Conservation (phyloP, 2,113 vertebrate species). For the Gymnogyps californianus region DNA sequence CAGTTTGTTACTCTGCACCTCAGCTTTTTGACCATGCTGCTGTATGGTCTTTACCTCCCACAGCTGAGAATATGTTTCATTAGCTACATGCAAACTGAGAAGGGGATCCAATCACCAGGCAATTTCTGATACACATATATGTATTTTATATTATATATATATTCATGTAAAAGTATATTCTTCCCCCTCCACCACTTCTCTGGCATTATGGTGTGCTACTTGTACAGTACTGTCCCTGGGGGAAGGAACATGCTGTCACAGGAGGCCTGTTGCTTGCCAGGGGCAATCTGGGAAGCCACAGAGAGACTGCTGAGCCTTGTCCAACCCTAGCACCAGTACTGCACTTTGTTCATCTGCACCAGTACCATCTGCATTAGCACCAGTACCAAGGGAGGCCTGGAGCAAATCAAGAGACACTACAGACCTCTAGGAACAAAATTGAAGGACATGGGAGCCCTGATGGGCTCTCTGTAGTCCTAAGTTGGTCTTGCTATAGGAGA, state of each 20-base stretch:
- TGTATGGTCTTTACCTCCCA: neutral
- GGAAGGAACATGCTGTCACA: neutral
- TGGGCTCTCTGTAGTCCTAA: neutral
- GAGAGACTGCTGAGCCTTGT: neutral
- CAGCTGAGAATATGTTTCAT: neutral
- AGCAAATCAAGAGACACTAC: neutral
- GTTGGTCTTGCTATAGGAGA: neutral
- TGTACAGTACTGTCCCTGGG: neutral
- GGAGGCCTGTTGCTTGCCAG: neutral
- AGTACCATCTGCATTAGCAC: neutral
- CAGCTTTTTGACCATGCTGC: neutral
- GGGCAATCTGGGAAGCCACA: neutral
- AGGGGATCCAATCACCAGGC: neutral
- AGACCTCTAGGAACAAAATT: neutral
- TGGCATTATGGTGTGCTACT: neutral
- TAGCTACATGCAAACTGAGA: neutral
- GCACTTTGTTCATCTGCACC: neutral
- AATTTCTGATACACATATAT: neutral
- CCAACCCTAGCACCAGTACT: neutral
- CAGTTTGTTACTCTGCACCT: neutral
- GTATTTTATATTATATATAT: neutral
- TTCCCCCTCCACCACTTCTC: no score
- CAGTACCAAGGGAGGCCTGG: neutral
- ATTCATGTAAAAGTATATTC: neutral
- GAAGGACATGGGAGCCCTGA: accelerated